A percentile compares a stretch with the other conserved stretches of the same genome.
phyloP scores from a whole-genome alignment of 2,888 invertebrate genomes.

The Prosapia bicincta region DNA sequence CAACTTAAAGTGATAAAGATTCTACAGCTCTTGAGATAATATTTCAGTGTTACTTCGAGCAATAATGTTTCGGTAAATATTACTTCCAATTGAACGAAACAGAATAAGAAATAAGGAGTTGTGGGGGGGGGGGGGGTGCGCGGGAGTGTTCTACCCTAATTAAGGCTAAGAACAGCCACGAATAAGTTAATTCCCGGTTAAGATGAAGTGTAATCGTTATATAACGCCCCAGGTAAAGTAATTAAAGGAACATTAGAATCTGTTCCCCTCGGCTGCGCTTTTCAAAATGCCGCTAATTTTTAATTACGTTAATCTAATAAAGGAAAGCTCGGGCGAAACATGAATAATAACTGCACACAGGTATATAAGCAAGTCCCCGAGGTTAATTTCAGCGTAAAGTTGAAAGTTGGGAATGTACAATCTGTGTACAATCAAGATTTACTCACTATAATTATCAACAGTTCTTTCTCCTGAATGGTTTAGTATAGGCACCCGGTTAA shows the following conservation, averaged over 20 bases:
- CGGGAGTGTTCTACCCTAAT: neutral
- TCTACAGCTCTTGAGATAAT: too few relatives aligned
- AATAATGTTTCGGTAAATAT: too few relatives aligned
- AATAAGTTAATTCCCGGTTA: neutral
- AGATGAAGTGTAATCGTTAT: slow-evolving; percentile 2
- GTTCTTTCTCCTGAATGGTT: too few relatives aligned
- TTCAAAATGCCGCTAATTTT: neutral
- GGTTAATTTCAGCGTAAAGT: too few relatives aligned
- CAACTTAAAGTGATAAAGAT: too few relatives aligned
- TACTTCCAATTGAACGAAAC: neutral
- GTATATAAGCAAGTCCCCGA: too few relatives aligned
- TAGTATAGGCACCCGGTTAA: too few relatives aligned
- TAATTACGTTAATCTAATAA: neutral
- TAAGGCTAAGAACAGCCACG: slow-evolving; percentile 2
- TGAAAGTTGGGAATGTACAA: too few relatives aligned
- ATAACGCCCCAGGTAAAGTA: neutral
- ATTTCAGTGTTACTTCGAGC: too few relatives aligned
- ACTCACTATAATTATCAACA: too few relatives aligned
- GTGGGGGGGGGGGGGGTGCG: neutral
- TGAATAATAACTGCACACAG: neutral
- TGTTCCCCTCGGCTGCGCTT: neutral
- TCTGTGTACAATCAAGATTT: too few relatives aligned
- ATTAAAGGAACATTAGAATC: slow-evolving; percentile 2
- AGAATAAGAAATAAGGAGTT: neutral
- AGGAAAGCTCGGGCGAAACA: neutral